phyloP scores from a whole-genome alignment of 2,797 vertebrate genomes.

The Capromys pilorides region DNA sequence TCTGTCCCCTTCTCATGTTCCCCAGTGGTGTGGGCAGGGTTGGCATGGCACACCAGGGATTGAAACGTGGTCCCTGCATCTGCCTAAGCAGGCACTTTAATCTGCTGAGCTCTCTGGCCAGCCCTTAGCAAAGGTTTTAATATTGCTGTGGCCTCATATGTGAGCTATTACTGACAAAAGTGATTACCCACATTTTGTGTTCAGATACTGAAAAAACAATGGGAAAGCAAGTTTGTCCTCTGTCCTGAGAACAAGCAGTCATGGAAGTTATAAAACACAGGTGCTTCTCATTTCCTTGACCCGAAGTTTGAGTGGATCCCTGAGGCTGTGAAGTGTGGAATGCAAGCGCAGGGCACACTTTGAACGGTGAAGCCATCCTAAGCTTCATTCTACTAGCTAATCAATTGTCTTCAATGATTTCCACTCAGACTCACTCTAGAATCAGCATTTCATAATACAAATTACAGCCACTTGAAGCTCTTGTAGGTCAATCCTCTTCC shows the following conservation, averaged over 20 bases:
- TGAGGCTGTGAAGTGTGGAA: slow-evolving; percentile 37
- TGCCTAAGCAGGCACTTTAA: too few species aligned
- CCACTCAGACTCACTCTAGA: not conserved
- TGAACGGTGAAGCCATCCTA: not conserved
- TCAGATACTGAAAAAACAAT: slow-evolving; percentile 55
- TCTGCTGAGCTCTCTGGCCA: too few species aligned
- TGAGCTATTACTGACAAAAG: slow-evolving; percentile 45
- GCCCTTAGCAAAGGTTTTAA: not conserved
- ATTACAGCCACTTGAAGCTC: not conserved
- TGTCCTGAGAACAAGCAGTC: slow-evolving; percentile 40
- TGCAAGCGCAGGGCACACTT: slow-evolving; percentile 31
- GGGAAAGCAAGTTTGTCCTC: slow-evolving; percentile 35
- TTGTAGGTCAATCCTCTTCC: not conserved
- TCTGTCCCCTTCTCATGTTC: too few species aligned
- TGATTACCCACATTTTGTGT: slow-evolving; percentile 52
- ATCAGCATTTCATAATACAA: not conserved
- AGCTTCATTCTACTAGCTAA: slow-evolving; percentile 7
- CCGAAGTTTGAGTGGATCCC: slow-evolving; percentile 33
- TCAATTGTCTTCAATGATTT: not conserved
- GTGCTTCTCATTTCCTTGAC: slow-evolving; percentile 7
- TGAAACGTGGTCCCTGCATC: too few species aligned
- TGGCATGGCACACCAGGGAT: too few species aligned
- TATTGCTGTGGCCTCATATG: slow-evolving; percentile 8
- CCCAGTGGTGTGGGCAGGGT: too few species aligned
- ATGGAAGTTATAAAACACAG: slow-evolving; percentile 28